These are phyloP conservation scores for Eudemis profundana DNA, from an alignment of 2,888 invertebrate species.

Conservation along the genomic window DNA sequence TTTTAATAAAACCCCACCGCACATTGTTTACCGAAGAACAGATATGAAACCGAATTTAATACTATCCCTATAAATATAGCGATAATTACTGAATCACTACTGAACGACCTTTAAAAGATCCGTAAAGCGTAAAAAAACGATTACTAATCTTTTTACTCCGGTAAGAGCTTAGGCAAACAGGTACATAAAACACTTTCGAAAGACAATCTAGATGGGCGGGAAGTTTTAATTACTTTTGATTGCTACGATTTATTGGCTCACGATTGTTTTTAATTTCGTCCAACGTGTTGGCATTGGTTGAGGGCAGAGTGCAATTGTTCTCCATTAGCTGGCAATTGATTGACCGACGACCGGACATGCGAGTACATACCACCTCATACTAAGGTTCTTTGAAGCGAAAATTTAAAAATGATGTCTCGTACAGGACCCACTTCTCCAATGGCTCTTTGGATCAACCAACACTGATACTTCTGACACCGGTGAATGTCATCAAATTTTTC, in stretches of 20 bases:
- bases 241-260: constrained; percentile 6
- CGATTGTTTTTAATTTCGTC: constrained; percentile 20
- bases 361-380: background rate
- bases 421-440: no score
- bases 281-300: constrained; percentile 24
- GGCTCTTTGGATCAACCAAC: no score
- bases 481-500: no score
- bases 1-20: no score
- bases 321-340: constrained; percentile 63
- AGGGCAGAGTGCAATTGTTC: constrained; percentile 56
- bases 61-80: background rate
- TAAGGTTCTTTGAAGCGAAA: no score
- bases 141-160: no score
- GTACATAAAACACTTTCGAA: background rate
- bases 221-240: background rate
- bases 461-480: no score
- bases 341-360: constrained; percentile 45
- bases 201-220: background rate
- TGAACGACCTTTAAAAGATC: no score
- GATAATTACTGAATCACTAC: no score
- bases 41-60: background rate
- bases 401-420: no score
- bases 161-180: background rate
- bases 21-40: no score
- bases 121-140: no score